Evolutionary conservation across 1,140 invertebrate species (phyloP).

Genomic region (Camponotus vicinus): DNA sequence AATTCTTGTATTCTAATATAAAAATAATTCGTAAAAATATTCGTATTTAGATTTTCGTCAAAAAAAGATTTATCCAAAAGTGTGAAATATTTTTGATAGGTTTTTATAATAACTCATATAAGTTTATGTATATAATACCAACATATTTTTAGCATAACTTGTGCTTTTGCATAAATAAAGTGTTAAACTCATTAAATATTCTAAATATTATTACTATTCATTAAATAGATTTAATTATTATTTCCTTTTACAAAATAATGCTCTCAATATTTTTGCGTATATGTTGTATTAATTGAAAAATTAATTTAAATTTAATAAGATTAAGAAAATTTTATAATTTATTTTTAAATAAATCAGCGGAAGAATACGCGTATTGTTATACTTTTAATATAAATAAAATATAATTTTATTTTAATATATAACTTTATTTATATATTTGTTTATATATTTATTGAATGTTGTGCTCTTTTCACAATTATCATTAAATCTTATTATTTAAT

Average conservation of each 20-base stretch:
- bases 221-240: slow-evolving; percentile 17
- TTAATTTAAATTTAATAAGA: slow-evolving; percentile 2
- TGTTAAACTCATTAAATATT: neutral
- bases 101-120: neutral
- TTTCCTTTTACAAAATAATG: neutral
- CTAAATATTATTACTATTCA: neutral
- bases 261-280: neutral
- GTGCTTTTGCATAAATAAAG: neutral
- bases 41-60: neutral
- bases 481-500: slow-evolving; percentile 21
- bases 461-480: neutral
- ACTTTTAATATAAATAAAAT: neutral
- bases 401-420: neutral
- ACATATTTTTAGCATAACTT: too few species aligned
- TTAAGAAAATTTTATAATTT: neutral
- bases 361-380: neutral
- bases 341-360: neutral
- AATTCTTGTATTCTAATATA: neutral
- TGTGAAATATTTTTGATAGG: neutral
- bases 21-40: slow-evolving; percentile 16
- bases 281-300: neutral
- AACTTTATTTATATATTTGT: neutral
- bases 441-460: slow-evolving; percentile 7
- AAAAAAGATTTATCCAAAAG: slow-evolving; percentile 6
- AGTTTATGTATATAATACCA: neutral